Conservation (phyloP, 2,113 vertebrate species). For the Psephotus haematonotus region DNA sequence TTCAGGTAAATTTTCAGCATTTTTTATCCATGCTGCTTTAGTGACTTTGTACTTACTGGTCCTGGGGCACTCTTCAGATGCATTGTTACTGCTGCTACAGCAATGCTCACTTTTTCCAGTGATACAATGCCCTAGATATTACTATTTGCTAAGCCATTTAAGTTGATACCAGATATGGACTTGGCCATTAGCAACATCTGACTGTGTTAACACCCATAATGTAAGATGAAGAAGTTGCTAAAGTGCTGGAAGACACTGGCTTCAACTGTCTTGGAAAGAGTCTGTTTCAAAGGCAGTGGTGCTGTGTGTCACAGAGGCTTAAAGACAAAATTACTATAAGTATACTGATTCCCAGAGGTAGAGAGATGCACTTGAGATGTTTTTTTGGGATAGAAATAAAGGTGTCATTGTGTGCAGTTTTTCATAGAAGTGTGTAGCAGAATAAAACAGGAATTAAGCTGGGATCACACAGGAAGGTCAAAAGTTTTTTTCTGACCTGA, state of each 20-base stretch:
- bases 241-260: neutral
- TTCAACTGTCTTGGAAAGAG: neutral
- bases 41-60: neutral
- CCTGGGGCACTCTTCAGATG: neutral
- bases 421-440: neutral
- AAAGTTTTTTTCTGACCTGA: neutral
- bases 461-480: neutral
- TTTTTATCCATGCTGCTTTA: neutral
- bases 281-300: neutral
- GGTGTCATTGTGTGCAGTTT: fast-evolving
- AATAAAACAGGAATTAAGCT: neutral
- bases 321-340: neutral
- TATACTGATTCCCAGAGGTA: neutral
- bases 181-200: neutral
- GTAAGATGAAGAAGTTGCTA: neutral
- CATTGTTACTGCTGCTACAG: neutral
- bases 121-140: neutral
- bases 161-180: neutral
- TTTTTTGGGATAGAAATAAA: neutral
- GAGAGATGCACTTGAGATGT: neutral
- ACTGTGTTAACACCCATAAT: neutral
- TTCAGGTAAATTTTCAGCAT: neutral
- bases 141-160: neutral
- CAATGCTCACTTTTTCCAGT: neutral
- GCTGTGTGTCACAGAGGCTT: neutral